Conservation (phyloP, 2,797 vertebrate genomes). For the Coendou prehensilis region DNA sequence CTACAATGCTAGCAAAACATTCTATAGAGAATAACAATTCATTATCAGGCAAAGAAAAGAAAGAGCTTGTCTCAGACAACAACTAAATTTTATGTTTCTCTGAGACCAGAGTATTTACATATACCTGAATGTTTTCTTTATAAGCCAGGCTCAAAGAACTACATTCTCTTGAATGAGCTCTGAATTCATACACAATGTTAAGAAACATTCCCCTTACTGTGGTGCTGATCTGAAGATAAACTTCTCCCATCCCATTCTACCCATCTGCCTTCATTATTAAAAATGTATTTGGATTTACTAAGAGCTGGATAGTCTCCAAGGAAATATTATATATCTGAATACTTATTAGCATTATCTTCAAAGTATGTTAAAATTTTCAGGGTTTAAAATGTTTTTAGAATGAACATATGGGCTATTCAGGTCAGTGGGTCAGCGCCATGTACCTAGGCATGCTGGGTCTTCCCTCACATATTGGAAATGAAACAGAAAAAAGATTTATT, state of each 20-base stretch:
- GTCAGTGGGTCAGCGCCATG: neutral
- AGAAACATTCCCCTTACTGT: neutral
- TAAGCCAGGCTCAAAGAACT: constrained; percentile 14
- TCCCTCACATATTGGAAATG: neutral
- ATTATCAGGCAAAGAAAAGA: neutral
- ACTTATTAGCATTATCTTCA: neutral
- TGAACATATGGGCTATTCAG: neutral
- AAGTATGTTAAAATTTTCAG: neutral
- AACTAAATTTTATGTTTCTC: constrained; percentile 2
- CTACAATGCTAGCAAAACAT: neutral
- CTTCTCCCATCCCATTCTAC: neutral
- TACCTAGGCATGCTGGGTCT: neutral
- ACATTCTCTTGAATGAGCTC: neutral
- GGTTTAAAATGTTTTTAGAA: constrained; percentile 22
- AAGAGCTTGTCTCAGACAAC: neutral
- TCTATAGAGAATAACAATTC: neutral
- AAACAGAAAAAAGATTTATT: neutral
- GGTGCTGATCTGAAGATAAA: neutral
- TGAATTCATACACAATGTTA: neutral
- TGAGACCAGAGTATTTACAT: neutral
- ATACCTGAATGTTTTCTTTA: neutral
- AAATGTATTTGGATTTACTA: neutral
- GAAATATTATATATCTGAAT: constrained; percentile 9
- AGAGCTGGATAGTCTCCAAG: neutral
- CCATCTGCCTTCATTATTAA: constrained; percentile 1